Conservation (phyloP, 64 coral and sea anemone genomes). For the Montipora cactus region DNA sequence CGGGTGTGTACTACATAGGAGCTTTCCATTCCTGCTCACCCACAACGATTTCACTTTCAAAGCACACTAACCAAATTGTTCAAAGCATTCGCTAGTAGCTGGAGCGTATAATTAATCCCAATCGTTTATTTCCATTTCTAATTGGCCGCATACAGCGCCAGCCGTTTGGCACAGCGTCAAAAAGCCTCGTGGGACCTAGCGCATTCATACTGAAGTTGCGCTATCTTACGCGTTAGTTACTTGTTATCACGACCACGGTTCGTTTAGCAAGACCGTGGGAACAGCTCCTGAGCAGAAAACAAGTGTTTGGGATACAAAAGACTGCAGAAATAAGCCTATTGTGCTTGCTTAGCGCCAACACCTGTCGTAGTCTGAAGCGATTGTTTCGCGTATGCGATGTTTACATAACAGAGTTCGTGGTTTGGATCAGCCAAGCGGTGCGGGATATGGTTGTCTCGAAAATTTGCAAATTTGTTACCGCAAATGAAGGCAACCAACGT, state of each 20-base stretch:
- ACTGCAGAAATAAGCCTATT: background rate
- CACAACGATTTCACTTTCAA: background rate
- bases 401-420: slow-evolving; percentile 34
- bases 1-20: background rate
- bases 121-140: background rate
- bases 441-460: slow-evolving; percentile 42
- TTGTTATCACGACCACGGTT: background rate
- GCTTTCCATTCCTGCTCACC: background rate
- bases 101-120: background rate
- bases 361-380: background rate
- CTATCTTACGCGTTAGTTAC: background rate
- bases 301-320: background rate
- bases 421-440: background rate
- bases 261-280: slow-evolving; percentile 26
- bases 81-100: background rate
- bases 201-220: background rate
- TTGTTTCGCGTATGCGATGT: background rate
- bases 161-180: background rate
- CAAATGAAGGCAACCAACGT: background rate
- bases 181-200: background rate
- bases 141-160: background rate
- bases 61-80: background rate
- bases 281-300: slow-evolving; percentile 20
- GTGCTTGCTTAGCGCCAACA: slow-evolving; percentile 15
- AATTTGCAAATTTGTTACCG: slow-evolving; percentile 46